These are phyloP conservation scores for Trididemnum nubilum DNA, from an alignment of 23 tunicate genomes.

Conservation along the genomic window DNA sequence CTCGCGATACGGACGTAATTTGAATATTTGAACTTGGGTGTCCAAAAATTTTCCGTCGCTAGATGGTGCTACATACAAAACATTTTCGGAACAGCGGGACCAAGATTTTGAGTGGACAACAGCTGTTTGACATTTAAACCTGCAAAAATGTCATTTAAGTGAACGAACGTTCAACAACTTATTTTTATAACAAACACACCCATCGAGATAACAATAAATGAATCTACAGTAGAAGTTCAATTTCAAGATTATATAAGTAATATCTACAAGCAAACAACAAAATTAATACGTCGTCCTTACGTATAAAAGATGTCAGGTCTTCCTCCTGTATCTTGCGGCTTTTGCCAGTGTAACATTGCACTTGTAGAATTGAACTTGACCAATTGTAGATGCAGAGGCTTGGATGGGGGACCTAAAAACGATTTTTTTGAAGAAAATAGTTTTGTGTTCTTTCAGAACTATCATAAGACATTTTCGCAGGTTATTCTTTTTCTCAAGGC, in stretches of 20 bases:
- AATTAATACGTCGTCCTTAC: conserved; percentile 20
- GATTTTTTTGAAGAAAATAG: too few relatives aligned
- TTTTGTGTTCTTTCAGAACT: too few relatives aligned
- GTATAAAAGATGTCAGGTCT: conserved; percentile 60
- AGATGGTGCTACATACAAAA: conserved; percentile 17
- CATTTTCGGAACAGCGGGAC: conserved; percentile 21
- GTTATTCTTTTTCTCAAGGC: too few relatives aligned
- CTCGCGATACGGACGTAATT: conserved; percentile 43
- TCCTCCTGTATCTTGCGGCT: conserved; percentile 55
- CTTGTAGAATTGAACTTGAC: conserved; percentile 35
- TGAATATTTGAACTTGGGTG: background rate
- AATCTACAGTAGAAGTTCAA: too few relatives aligned
- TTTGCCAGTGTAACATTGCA: conserved; percentile 44
- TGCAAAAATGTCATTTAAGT: too few relatives aligned
- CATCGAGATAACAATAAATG: too few relatives aligned
- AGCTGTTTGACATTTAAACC: background rate
- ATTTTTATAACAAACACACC: too few relatives aligned
- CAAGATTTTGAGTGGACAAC: background rate
- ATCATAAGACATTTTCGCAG: too few relatives aligned
- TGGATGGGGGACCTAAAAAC: conserved; percentile 43
- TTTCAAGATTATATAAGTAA: too few relatives aligned
- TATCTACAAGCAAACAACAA: background rate
- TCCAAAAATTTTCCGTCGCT: conserved; percentile 28
- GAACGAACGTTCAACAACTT: too few relatives aligned
- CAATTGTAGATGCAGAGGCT: background rate